Base-by-base conservation (phyloP, 2,113 vertebrate genomes). In the Hemiprocne comata region DNA sequence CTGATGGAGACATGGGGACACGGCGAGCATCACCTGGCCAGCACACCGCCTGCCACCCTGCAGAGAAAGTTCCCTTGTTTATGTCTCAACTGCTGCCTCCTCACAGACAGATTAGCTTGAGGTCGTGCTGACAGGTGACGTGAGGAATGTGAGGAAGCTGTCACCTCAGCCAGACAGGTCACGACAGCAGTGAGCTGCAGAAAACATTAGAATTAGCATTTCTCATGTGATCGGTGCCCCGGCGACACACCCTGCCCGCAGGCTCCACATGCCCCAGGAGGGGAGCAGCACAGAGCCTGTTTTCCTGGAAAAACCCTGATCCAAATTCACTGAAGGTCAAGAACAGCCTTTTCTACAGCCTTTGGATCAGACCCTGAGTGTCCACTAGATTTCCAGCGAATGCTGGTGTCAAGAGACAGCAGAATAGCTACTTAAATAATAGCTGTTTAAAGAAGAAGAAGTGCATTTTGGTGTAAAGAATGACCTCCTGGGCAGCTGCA, bases 21-120 rank as follows among this genome's bases (percentile, higher is more conserved):
- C 0, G 0, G 51, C 1, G 16, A 86, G 53, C 60, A 28, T 7
- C 15, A 34, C 67, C 38, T 36, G 83, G 64, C 33, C 51, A 23
- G 50, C 60, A 73, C 1, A 15, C 4, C 72, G n/a, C 54, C 82
- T 21, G 72, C 40, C 72, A 24, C 17, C 1, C 0, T 28, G 79
- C 73, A 85, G 93, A 76, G 96, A 91, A 95, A 93, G 89, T 93
- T 89, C 48, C 90, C 85, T 86, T 92, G 62, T 82, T 89, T 87
- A 67, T 7, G 13, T 40, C 88, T 64, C 92, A 93, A 87, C 70
- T 87, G 67, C 76, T 19, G 0, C 91, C 94, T 85, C 88, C 31
- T 4, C 94, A 44, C 1, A 4, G 61, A 72, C 0, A 1, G 95
- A 90, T 95, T 93, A 95, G 82, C 62, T 17, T 24, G 57, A 93